Evolutionary conservation across 2,113 vertebrate genomes (phyloP).

Genomic region (rat (Rattus norvegicus)): DNA sequence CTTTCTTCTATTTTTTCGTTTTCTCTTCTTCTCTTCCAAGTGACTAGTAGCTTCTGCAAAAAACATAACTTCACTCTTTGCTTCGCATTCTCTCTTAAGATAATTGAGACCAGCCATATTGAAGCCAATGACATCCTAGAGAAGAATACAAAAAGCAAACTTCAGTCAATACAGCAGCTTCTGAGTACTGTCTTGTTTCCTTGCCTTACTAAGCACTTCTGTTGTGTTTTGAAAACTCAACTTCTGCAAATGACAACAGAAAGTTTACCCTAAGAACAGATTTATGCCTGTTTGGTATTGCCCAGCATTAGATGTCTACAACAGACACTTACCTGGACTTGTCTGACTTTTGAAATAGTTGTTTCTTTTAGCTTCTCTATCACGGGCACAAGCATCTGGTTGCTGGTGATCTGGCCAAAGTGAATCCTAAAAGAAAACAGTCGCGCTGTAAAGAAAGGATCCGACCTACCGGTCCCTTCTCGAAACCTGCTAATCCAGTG

Average conservation of each 20-base stretch:
- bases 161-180: not conserved
- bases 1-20: constrained; percentile 93
- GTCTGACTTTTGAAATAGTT: constrained; percentile 92
- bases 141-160: constrained; percentile 24
- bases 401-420: constrained; percentile 96
- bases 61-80: constrained; percentile 95
- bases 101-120: constrained; percentile 95
- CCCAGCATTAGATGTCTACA: not conserved
- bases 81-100: constrained; percentile 95
- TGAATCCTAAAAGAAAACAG: constrained; percentile 89
- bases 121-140: constrained; percentile 95
- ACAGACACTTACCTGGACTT: constrained; percentile 90
- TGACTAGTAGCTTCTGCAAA: constrained; percentile 94
- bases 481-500: not conserved
- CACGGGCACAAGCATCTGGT: constrained; percentile 94
- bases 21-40: constrained; percentile 93
- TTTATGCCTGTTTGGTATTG: too few relatives aligned
- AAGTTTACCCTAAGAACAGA: not conserved
- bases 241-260: not conserved
- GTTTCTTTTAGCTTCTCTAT: constrained; percentile 94
- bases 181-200: not conserved
- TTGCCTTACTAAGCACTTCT: not conserved
- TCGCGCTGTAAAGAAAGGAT: not conserved
- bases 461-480: not conserved
- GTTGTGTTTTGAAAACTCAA: not conserved